These are phyloP conservation scores for Heliothis virescens DNA, from an alignment of 1,140 invertebrate species.

Conservation along the genomic window DNA sequence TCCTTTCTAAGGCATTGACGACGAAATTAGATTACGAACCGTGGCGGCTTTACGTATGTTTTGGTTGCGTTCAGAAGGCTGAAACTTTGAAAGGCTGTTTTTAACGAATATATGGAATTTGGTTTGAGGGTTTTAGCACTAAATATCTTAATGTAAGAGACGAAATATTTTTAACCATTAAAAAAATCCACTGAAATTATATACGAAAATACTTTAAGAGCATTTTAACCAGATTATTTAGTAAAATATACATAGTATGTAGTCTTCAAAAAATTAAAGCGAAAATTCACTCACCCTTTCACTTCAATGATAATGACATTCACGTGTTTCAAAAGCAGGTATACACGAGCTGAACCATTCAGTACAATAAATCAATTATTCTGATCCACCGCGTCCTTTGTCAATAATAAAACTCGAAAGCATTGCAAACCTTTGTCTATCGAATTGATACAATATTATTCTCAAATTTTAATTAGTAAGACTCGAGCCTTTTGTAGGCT, in stretches of 20 bases:
- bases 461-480: slow-evolving; percentile 8
- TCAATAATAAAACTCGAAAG: slow-evolving; percentile 1
- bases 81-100: background rate
- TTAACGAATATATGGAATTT: background rate
- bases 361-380: slow-evolving; percentile 18
- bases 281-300: too few species aligned
- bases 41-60: slow-evolving; percentile 19
- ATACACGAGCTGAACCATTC: background rate
- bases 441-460: slow-evolving; percentile 7
- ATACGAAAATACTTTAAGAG: too few species aligned
- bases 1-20: slow-evolving; percentile 28
- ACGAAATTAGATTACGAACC: slow-evolving; percentile 31
- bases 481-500: background rate
- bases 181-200: too few species aligned
- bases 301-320: background rate
- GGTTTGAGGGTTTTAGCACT: background rate
- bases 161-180: too few species aligned
- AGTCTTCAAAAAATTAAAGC: too few species aligned
- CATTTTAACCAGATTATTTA: too few species aligned
- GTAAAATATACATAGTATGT: too few species aligned
- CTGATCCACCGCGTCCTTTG: slow-evolving; percentile 8
- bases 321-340: background rate
- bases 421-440: slow-evolving; percentile 10
- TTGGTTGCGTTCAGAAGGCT: background rate
- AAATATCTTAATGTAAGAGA: too few species aligned